Conservation (phyloP, 2,888 invertebrate species). For the Caenorhabditis parvicauda region DNA sequence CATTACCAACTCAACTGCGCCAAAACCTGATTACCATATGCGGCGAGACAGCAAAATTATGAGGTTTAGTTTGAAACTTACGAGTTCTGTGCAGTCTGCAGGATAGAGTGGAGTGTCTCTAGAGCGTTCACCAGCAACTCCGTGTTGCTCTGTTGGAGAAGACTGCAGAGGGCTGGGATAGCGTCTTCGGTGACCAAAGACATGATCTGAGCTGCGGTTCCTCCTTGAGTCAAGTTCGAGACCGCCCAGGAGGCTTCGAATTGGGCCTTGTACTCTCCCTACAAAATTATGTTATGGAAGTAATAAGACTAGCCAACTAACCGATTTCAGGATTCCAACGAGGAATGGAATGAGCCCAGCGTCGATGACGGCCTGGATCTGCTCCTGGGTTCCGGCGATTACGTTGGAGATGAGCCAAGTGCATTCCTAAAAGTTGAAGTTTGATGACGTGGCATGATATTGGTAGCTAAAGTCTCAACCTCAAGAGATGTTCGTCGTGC, state of each 20-base stretch:
- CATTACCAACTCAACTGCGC: no score
- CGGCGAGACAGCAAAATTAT: no score
- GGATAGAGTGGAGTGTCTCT: slow-evolving; percentile 35
- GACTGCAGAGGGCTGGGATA: slow-evolving; percentile 35
- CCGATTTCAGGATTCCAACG: slow-evolving; percentile 71
- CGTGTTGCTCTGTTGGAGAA: slow-evolving; percentile 36
- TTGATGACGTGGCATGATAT: no score
- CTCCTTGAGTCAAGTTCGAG: slow-evolving; percentile 69
- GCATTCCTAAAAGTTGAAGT: slow-evolving; percentile 68
- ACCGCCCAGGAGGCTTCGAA: slow-evolving; percentile 97
- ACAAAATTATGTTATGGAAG: slow-evolving; percentile 4
- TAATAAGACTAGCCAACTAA: slow-evolving; percentile 11
- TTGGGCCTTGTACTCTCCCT: slow-evolving; percentile 67
- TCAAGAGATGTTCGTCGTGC: no score
- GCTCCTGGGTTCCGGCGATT: slow-evolving; percentile 73
- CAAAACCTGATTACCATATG: not conserved
- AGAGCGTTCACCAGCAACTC: slow-evolving; percentile 50
- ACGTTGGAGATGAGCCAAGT: slow-evolving; percentile 92
- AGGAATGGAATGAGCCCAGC: slow-evolving; percentile 74
- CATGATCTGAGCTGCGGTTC: slow-evolving; percentile 40
- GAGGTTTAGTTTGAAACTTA: slow-evolving; percentile 7
- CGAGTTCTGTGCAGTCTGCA: slow-evolving; percentile 28
- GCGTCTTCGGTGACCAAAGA: slow-evolving; percentile 32
- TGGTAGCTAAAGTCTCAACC: no score
- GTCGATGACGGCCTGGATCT: slow-evolving; percentile 73